Percentiles rank a stretch among this genome's conserved stretches.
These are phyloP conservation scores for Vultur gryphus DNA, from an alignment of 2,797 vertebrate genomes.

Conservation along the genomic window DNA sequence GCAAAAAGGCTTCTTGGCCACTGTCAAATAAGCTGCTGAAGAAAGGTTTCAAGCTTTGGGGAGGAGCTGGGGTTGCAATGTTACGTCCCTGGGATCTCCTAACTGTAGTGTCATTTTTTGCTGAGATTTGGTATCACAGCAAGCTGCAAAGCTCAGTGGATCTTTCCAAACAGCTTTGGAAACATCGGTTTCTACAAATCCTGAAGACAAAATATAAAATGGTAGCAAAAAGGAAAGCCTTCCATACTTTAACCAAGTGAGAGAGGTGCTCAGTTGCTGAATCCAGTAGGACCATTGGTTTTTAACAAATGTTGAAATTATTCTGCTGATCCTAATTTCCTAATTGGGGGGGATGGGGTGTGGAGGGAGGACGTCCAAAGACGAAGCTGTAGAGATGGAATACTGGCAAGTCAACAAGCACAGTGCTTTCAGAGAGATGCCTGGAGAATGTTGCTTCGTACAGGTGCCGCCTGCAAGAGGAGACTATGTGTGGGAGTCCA, in stretches of 20 bases:
- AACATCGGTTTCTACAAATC: not conserved
- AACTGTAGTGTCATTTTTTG: not conserved
- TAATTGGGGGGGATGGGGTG: not conserved
- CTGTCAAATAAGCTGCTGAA: not conserved
- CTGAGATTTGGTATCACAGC: not conserved
- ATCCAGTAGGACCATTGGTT: not conserved
- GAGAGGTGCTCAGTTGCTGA: not conserved
- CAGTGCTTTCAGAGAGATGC: not conserved
- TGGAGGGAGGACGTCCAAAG: not conserved
- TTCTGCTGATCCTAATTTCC: not conserved
- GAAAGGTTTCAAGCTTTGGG: not conserved
- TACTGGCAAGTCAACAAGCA: not conserved
- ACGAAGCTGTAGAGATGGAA: not conserved
- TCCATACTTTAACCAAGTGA: not conserved
- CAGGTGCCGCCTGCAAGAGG: not conserved
- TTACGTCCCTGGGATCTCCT: not conserved
- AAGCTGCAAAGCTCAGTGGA: not conserved
- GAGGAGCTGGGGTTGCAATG: not conserved
- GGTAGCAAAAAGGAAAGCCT: not conserved
- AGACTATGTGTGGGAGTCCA: no score
- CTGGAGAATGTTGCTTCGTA: not conserved
- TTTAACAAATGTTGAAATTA: not conserved
- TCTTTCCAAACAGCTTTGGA: not conserved
- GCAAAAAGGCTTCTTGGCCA: no score
- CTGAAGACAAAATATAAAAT: not conserved